Conservation (phyloP, 2,797 vertebrate genomes). For the Monodelphis domestica region DNA sequence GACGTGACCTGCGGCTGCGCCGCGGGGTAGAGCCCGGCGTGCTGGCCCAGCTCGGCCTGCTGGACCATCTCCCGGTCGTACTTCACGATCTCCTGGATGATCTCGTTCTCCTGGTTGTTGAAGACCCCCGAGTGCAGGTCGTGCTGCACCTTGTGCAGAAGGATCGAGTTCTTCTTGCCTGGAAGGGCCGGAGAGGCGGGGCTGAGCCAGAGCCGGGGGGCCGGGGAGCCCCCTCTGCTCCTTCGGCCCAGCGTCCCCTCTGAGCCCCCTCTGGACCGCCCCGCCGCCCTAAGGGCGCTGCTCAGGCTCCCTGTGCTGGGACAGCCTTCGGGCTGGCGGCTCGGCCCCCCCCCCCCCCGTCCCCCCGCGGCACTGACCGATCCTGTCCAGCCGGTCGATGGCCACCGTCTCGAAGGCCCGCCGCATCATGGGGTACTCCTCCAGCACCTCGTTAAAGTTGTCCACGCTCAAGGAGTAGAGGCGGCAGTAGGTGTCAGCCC, state of each 20-base stretch:
- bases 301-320: no score
- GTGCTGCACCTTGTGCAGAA: slow-evolving; percentile 98
- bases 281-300: no score
- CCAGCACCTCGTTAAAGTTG: slow-evolving; percentile 96
- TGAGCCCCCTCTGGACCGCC: background rate
- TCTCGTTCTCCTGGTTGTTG: slow-evolving; percentile 98
- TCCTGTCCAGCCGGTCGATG: slow-evolving; percentile 94
- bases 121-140: slow-evolving; percentile 97
- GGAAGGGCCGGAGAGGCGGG: rapidly evolving
- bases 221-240: no score
- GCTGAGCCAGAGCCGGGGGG: rapidly evolving
- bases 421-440: slow-evolving; percentile 97
- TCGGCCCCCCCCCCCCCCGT: background rate
- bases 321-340: no score
- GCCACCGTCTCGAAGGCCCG: slow-evolving; percentile 95
- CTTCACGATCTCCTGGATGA: slow-evolving; percentile 99
- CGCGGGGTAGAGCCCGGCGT: slow-evolving; percentile 87
- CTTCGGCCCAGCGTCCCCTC: no score
- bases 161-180: slow-evolving; percentile 99
- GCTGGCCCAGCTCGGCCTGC: slow-evolving; percentile 91
- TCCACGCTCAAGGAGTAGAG: slow-evolving; percentile 95
- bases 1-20: slow-evolving; percentile 90
- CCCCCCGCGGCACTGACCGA: slow-evolving; percentile 87
- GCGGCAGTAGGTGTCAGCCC: slow-evolving; percentile 93
- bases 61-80: slow-evolving; percentile 99